These are phyloP conservation scores for Drosophila tani DNA, from an alignment of 1,140 invertebrate species.

Conservation along the genomic window DNA sequence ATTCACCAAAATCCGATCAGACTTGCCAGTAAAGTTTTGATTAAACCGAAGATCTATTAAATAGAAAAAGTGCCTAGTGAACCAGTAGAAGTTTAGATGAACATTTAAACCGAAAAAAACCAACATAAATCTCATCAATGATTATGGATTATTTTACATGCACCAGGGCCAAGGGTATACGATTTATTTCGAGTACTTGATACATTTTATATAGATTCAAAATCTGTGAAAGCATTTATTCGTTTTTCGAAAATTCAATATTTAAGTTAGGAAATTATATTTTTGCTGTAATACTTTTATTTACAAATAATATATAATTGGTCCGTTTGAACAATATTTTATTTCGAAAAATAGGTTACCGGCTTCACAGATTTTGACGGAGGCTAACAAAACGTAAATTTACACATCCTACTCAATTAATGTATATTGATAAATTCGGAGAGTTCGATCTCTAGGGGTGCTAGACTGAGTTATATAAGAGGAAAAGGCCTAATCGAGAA, in stretches of 20 bases:
- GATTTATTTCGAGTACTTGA: constrained; percentile 18
- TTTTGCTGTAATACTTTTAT: not conserved
- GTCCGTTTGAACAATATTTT: not conserved
- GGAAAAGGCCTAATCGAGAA: constrained; percentile 45
- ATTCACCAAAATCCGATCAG: not conserved
- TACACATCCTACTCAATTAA: constrained; percentile 38
- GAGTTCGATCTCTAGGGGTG: constrained; percentile 74
- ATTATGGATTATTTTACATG: constrained; percentile 19
- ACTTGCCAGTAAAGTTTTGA: not conserved
- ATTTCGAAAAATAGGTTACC: not conserved
- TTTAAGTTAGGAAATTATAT: not conserved
- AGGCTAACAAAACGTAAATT: not conserved
- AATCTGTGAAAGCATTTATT: not conserved
- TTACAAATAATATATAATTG: not conserved
- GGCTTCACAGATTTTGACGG: not conserved
- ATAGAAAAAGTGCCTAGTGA: constrained; percentile 77
- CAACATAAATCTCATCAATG: not conserved
- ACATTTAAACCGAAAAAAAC: constrained; percentile 7
- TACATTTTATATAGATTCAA: not conserved
- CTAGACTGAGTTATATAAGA: constrained; percentile 72
- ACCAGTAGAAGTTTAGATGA: constrained; percentile 49
- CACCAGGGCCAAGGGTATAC: constrained; percentile 58
- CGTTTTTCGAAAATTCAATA: not conserved
- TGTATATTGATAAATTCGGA: constrained; percentile 69
- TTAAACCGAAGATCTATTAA: constrained; percentile 26